These are phyloP conservation scores for Alethe castanea DNA, from an alignment of 2,113 vertebrate genomes.

Conservation along the genomic window DNA sequence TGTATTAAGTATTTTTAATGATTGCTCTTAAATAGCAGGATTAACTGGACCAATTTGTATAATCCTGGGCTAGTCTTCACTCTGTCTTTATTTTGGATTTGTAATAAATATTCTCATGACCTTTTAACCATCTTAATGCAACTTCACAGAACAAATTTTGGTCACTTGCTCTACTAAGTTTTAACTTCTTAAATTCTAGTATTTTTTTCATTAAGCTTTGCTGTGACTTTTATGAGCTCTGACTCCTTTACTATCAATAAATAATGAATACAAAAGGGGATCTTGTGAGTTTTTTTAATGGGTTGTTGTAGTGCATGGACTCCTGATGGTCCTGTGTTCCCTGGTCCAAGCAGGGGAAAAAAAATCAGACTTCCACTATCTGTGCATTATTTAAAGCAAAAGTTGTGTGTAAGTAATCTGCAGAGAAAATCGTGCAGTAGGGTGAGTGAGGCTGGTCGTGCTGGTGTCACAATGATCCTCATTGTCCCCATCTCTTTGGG, in stretches of 20 bases:
- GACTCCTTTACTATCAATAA: neutral
- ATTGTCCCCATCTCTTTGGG: neutral
- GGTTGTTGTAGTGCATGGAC: neutral
- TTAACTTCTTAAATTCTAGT: neutral
- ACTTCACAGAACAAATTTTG: neutral
- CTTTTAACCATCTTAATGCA: neutral
- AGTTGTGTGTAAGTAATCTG: neutral
- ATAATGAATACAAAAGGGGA: neutral
- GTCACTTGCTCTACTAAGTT: neutral
- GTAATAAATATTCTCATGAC: neutral
- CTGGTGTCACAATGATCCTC: neutral
- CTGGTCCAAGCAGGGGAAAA: rapidly evolving
- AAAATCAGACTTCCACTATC: rapidly evolving
- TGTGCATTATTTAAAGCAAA: neutral
- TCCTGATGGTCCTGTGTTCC: neutral
- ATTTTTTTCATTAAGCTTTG: neutral
- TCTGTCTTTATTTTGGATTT: neutral
- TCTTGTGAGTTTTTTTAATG: neutral
- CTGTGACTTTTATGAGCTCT: neutral
- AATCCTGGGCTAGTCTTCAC: neutral
- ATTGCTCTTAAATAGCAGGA: neutral
- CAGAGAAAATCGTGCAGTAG: neutral
- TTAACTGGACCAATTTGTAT: neutral
- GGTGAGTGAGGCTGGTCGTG: neutral
- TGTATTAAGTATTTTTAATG: neutral